Base-by-base conservation (phyloP, 2,113 vertebrate genomes). In the Sylvietta virens region DNA sequence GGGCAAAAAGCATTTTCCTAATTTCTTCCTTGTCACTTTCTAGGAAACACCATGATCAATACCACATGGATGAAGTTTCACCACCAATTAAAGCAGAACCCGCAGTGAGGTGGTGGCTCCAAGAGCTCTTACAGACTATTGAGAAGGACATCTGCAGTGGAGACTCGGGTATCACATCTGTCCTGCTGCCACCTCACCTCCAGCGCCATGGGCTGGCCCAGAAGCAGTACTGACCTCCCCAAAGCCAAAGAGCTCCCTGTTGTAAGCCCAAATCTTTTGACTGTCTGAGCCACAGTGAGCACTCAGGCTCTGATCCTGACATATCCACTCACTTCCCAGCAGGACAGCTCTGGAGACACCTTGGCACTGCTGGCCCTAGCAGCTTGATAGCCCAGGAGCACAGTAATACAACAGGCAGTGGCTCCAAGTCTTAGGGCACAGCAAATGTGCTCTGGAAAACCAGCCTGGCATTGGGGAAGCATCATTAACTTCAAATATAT, bases 361-460 rank as follows among this genome's bases (percentile, higher is more conserved):
- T 73, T 71, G 72, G 84, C 80, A 92, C 70, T 69, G 82, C 45
- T 28, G 39, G 80, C 69, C 62, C 45, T 18, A 39, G 78, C 88
- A 83, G 80, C 84, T 91, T 80, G 66, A 60, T 81, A 48, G 76
- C 61, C 30, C 73, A 79, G 81, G 51, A 93, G 51, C 87, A 47
- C 57, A 81, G 73, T 60, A 44, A 50, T 37, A 54, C 42, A 48
- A 44, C 47, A 50, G 56, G 65, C 64, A 94, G 80, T 1, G 0
- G 50, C 84, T 87, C 81, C 90, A 78, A 84, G 72, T 87, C 56
- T 84, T 91, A 87, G 37, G 81, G 88, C 47, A 88, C 45, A 66
- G 65, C 73, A 91, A 92, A 95, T 58, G 48, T 40, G 72, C 81
- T 81, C 76, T 81, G 84, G 51, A 78, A 96, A 96, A 66, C 15